Evolutionary conservation across 2,113 vertebrate species (phyloP), one percentile per base, ranked within the genome.

Genomic region (Apteryx owenii): DNA sequence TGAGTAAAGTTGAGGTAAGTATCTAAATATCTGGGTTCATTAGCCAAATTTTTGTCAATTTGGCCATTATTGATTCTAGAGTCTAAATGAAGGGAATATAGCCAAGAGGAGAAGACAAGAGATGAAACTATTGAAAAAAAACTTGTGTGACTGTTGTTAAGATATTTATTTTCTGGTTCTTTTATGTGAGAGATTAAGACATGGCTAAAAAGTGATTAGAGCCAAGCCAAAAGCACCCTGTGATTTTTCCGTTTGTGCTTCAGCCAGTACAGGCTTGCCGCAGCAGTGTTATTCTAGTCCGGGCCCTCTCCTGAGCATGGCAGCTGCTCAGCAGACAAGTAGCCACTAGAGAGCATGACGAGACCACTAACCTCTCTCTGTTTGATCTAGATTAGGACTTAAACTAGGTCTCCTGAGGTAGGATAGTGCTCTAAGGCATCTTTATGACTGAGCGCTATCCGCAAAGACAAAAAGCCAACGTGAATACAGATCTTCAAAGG

Each of bases 301-400:
- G 62, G 81, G 53, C 15, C 40, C 50, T 88, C 78, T 76, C 53
- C 83, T 50, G 66, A 88, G 81, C 75, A 48, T 66, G 64, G 53
- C 79, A 95, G 71, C 60, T 95, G 96, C 91, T 97, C 96, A 68
- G 89, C 46, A 88, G 80, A 96, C 36, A 44, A 96, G 38, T 93
- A 95, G 69, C 96, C 96, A 96, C 94, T 96, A 96, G 93, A 95
- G 95, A 96, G 97, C 97, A 95, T 84, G 89, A 95, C 0, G 28
- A 97, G 93, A 97, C 93, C 91, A 88, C 51, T 86, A 94, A 91
- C 68, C 61, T 96, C 50, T 53, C 61, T 11, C 56, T 29, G 50
- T 25, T 54, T 86, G 46, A 11, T 71, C 71, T 16, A 28, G 76
- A 44, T 23, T 46, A 60, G 64, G 81, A 79, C 64, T 83, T 88